Conservation (phyloP, 2,888 invertebrate species). For the Acanthacorydalis orientalis region DNA sequence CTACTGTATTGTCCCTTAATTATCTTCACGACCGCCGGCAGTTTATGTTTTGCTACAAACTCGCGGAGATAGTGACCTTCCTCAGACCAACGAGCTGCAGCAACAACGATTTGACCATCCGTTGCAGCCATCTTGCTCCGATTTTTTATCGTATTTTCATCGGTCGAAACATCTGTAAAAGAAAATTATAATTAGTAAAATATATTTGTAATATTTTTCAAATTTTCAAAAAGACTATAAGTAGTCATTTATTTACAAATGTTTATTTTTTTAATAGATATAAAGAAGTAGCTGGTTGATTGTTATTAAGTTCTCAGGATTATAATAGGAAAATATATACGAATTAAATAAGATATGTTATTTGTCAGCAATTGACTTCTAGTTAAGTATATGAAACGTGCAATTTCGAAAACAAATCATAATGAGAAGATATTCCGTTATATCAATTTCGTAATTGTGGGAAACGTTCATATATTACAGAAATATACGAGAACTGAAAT, state of each 20-base stretch:
- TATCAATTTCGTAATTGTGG: too few species aligned
- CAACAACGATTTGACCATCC: conserved; percentile 78
- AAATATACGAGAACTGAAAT: too few species aligned
- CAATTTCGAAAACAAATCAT: too few species aligned
- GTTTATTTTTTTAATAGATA: not conserved
- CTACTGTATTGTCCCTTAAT: conserved; percentile 88
- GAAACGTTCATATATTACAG: too few species aligned
- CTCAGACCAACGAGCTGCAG: conserved; percentile 62
- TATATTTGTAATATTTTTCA: not conserved
- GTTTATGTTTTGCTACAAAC: conserved; percentile 53
- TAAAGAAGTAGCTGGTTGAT: not conserved
- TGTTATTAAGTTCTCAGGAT: too few species aligned
- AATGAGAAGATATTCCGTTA: too few species aligned
- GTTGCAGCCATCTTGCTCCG: conserved; percentile 58
- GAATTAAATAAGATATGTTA: too few species aligned
- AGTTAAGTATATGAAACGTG: too few species aligned
- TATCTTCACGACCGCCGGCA: conserved; percentile 78
- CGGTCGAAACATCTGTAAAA: conserved; percentile 36
- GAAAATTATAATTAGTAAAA: conserved; percentile 12
- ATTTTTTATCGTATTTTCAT: conserved; percentile 18
- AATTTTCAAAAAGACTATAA: too few species aligned
- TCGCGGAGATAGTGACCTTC: conserved; percentile 57
- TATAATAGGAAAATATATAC: too few species aligned
- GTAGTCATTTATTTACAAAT: too few species aligned
- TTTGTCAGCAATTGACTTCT: too few species aligned